Conservation (phyloP, 2,888 invertebrate species). For the Beris chalybata region DNA sequence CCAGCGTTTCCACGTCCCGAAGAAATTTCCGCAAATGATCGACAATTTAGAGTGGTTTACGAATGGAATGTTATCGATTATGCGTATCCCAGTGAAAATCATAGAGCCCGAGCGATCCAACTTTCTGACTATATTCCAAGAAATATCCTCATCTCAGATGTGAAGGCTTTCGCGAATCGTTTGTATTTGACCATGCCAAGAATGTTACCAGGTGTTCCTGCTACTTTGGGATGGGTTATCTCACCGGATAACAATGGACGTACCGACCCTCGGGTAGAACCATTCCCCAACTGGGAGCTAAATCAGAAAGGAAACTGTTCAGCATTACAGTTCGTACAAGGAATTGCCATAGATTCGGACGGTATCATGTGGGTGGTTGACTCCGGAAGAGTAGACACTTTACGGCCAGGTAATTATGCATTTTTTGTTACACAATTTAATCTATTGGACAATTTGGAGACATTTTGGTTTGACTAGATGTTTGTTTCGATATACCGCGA, state of each 20-base stretch:
- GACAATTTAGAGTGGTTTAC: conserved; percentile 68
- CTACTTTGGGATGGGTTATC: conserved; percentile 66
- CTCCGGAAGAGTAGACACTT: conserved; percentile 66
- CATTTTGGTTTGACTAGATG: no score
- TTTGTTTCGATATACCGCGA: no score
- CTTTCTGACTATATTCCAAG: conserved; percentile 65
- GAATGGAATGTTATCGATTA: conserved; percentile 74
- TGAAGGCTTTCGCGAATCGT: conserved; percentile 67
- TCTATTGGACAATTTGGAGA: no score
- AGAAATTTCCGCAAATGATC: conserved; percentile 43
- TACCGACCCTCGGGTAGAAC: conserved; percentile 63
- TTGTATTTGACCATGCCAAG: conserved; percentile 71
- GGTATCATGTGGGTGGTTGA: conserved; percentile 73
- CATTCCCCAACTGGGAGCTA: conserved; percentile 73
- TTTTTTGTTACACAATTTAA: neutral
- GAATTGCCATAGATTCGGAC: conserved; percentile 70
- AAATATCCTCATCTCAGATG: conserved; percentile 69
- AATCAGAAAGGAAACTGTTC: conserved; percentile 68
- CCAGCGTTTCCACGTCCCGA: conserved; percentile 35
- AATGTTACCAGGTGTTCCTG: conserved; percentile 71
- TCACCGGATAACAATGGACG: conserved; percentile 51
- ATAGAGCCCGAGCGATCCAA: conserved; percentile 60
- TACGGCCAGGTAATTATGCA: conserved; percentile 53
- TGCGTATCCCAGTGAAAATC: conserved; percentile 65
- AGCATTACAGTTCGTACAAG: conserved; percentile 74